These are phyloP conservation scores for Ariopsis seemanni DNA, from an alignment of 2,113 vertebrate species.

Conservation along the genomic window DNA sequence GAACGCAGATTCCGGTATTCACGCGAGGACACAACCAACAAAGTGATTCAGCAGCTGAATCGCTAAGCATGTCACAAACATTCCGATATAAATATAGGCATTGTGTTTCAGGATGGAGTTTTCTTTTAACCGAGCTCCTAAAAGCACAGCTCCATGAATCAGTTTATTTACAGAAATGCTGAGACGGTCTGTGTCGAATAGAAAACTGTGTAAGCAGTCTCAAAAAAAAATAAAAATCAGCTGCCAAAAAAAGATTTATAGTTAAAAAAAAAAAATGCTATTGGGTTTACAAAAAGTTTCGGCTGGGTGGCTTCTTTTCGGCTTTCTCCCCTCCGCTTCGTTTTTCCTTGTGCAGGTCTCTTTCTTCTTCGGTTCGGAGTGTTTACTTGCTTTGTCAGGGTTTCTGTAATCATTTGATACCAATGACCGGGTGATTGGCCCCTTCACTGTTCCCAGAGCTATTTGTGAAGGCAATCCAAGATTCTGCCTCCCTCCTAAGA, in stretches of 20 bases:
- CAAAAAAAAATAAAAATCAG: neutral
- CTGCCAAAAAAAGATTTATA: neutral
- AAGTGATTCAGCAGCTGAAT: neutral
- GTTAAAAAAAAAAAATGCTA: neutral
- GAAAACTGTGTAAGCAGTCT: neutral
- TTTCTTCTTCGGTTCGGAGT: no score
- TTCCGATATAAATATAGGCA: neutral
- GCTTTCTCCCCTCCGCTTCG: no score
- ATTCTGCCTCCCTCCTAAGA: no score
- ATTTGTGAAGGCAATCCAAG: no score
- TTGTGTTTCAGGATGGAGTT: neutral
- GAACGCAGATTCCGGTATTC: no score
- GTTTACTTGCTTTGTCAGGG: no score
- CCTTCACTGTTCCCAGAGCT: no score
- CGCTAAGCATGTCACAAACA: neutral
- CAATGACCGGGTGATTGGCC: no score
- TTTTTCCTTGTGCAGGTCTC: no score
- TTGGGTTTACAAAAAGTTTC: no score
- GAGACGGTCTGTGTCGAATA: neutral
- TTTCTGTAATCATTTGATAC: no score
- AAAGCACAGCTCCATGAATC: neutral
- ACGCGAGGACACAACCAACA: neutral
- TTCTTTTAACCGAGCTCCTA: neutral
- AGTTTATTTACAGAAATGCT: constrained; percentile 15
- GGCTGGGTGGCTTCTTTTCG: no score